These are phyloP conservation scores for Hydrotaea cyrtoneurina DNA, from an alignment of 2,888 invertebrate genomes.

Conservation along the genomic window DNA sequence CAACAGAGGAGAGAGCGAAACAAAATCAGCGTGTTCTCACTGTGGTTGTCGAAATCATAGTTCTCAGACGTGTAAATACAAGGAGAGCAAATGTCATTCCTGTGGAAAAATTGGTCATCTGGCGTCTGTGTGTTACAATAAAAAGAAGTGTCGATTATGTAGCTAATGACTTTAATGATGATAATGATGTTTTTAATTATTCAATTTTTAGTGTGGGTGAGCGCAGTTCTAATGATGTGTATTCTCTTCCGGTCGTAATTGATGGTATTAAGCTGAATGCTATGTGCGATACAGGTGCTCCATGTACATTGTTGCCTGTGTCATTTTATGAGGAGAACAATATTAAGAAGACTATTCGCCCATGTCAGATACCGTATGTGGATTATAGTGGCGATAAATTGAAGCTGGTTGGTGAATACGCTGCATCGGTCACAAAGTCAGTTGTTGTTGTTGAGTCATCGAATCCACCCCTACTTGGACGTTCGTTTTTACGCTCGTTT, in stretches of 20 bases:
- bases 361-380: not conserved
- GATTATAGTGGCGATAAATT: conserved; percentile 19
- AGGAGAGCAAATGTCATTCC: too few relatives aligned
- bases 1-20: not conserved
- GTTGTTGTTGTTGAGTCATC: too few relatives aligned
- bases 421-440: not conserved
- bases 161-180: not conserved
- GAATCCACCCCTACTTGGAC: too few relatives aligned
- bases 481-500: too few relatives aligned
- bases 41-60: not conserved
- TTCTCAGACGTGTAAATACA: not conserved
- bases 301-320: too few relatives aligned
- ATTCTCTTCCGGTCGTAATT: too few relatives aligned
- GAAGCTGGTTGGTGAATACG: too few relatives aligned
- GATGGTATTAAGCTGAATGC: too few relatives aligned
- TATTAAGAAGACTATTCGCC: not conserved
- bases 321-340: too few relatives aligned
- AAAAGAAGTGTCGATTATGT: too few relatives aligned
- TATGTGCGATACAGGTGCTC: too few relatives aligned
- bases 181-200: conserved; percentile 28
- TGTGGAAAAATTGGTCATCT: not conserved
- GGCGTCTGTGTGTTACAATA: not conserved
- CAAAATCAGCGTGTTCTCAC: not conserved
- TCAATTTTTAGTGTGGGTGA: conserved; percentile 34
- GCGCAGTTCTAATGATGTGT: conserved; percentile 23